Evolutionary conservation across 2,113 vertebrate genomes (phyloP).

Genomic region (Tragelaphus buxtoni): DNA sequence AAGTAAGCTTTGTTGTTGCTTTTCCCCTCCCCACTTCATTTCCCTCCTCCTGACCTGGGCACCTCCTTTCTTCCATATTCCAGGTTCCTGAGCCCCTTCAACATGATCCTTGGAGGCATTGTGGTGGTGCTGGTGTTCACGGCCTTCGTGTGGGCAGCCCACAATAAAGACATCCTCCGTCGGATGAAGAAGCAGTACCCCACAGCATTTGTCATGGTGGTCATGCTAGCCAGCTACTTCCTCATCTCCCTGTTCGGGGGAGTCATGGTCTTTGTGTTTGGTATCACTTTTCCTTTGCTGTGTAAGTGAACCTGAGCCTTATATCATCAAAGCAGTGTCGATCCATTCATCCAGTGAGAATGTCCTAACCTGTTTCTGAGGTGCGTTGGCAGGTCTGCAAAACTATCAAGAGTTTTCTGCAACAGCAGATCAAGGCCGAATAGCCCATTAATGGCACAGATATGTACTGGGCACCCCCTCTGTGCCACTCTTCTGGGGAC

Average conservation of each 20-base stretch:
- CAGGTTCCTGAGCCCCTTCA: slow-evolving; percentile 92
- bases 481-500: neutral
- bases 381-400: neutral
- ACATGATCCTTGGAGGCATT: slow-evolving; percentile 89
- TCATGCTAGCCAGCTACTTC: slow-evolving; percentile 91
- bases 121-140: slow-evolving; percentile 90
- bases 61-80: neutral
- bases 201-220: slow-evolving; percentile 82
- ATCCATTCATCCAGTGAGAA: neutral
- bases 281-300: slow-evolving; percentile 91
- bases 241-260: slow-evolving; percentile 93
- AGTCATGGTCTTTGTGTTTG: slow-evolving; percentile 93
- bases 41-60: neutral
- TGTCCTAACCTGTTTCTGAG: neutral
- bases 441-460: neutral
- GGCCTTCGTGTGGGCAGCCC: slow-evolving; percentile 89
- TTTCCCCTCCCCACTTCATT: accelerated
- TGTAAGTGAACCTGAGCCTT: slow-evolving; percentile 82
- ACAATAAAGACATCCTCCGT: slow-evolving; percentile 88
- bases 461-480: neutral
- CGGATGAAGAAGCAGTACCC: slow-evolving; percentile 92
- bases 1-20: neutral
- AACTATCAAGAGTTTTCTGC: neutral
- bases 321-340: neutral
- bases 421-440: neutral